Conservation (phyloP, 2,797 vertebrate genomes). For the Prionace glauca region DNA sequence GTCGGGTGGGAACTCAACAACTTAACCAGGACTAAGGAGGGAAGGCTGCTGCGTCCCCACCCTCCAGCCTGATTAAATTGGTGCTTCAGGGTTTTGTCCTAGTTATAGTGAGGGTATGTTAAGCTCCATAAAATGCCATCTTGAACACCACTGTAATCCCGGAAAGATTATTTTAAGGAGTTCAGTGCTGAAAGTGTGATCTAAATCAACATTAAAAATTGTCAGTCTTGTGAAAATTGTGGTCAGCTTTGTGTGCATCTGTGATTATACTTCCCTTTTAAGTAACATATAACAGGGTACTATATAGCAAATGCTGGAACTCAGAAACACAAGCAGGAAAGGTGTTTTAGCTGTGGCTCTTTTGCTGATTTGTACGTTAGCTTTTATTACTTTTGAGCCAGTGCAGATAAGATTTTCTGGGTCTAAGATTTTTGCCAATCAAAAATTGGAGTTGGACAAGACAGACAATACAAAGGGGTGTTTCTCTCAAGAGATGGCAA, state of each 20-base stretch:
- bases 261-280: not conserved
- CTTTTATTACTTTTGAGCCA: not conserved
- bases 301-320: not conserved
- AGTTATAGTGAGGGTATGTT: not conserved
- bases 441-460: not conserved
- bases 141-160: too few species aligned
- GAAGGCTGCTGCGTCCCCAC: too few species aligned
- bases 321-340: not conserved
- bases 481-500: not conserved
- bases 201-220: not conserved
- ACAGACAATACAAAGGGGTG: not conserved
- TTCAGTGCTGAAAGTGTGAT: too few species aligned
- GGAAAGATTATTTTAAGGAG: too few species aligned
- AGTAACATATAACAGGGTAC: not conserved
- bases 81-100: not conserved
- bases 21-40: too few species aligned
- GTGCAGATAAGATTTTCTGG: not conserved
- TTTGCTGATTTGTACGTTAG: conserved; percentile 1
- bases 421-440: not conserved
- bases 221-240: not conserved
- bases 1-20: too few species aligned
- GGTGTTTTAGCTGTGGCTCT: too few species aligned
- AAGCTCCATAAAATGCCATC: not conserved
- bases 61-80: too few species aligned
- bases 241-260: not conserved